A percentile compares a stretch with the other conserved stretches of the same genome.
Evolutionary conservation across 2,888 invertebrate genomes (phyloP).

Genomic region (Rhingia rostrata): DNA sequence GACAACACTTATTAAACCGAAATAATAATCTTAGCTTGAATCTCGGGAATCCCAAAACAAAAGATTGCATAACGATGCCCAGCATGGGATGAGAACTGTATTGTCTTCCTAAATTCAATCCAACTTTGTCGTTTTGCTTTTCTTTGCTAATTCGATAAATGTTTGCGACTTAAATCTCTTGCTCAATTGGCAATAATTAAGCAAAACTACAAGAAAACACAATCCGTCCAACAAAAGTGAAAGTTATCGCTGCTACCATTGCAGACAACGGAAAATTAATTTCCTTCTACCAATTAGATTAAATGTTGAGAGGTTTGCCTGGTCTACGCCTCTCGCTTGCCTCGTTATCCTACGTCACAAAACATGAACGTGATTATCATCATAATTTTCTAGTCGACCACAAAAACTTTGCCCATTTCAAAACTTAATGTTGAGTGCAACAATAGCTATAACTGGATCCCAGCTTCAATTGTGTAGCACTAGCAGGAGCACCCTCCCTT

Average conservation of each 20-base stretch:
- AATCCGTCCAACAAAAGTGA: constrained; percentile 61
- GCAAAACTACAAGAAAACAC: constrained; percentile 30
- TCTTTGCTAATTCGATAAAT: constrained; percentile 28
- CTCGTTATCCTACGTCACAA: constrained; percentile 42
- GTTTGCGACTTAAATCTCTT: constrained; percentile 22
- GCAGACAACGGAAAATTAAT: constrained; percentile 58
- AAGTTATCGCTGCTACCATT: constrained; percentile 43
- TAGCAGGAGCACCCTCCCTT: not conserved
- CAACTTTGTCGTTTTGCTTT: constrained; percentile 16
- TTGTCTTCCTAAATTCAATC: constrained; percentile 18
- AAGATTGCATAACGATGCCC: constrained; percentile 4
- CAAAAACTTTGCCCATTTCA: constrained; percentile 71
- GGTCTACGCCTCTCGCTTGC: constrained; percentile 22
- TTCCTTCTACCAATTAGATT: constrained; percentile 67
- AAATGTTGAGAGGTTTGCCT: constrained; percentile 47
- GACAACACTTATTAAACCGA: too few relatives aligned
- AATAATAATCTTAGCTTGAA: too few relatives aligned
- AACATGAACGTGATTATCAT: constrained; percentile 68
- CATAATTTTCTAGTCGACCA: constrained; percentile 61
- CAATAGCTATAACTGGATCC: constrained; percentile 68
- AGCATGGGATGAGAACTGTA: constrained; percentile 11
- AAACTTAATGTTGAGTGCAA: constrained; percentile 65
- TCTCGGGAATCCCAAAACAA: not conserved
- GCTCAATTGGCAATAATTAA: constrained; percentile 49
- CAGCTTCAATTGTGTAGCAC: constrained; percentile 37